Conservation (phyloP, 2,113 vertebrate species). For the Diphyllodes magnificus region DNA sequence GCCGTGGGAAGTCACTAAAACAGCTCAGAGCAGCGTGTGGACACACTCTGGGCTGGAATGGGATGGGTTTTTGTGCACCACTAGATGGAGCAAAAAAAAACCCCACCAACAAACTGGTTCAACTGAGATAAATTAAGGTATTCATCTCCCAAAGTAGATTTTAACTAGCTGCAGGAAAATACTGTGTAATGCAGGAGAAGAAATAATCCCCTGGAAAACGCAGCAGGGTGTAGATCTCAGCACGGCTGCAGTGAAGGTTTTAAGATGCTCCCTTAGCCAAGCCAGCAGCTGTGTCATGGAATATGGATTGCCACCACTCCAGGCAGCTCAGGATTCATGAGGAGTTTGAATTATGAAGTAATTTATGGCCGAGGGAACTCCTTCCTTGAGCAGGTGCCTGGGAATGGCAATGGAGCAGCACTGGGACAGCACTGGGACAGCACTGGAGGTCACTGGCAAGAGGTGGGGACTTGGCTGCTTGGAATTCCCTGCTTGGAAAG, state of each 20-base stretch:
- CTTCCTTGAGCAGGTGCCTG: not conserved
- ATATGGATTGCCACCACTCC: not conserved
- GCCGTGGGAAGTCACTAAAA: not conserved
- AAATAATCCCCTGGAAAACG: not conserved
- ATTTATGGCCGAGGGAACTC: not conserved
- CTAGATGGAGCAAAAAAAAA: constrained; percentile 18
- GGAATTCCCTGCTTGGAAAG: not conserved
- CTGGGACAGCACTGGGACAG: not conserved
- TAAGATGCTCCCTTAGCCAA: not conserved
- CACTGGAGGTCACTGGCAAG: not conserved
- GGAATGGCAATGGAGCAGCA: not conserved
- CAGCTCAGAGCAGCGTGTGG: not conserved
- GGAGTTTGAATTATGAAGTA: not conserved
- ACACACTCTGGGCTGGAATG: not conserved
- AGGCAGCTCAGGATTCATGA: not conserved
- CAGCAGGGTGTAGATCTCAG: not conserved
- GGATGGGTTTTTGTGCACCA: not conserved
- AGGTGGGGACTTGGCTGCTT: not conserved
- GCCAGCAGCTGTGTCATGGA: not conserved
- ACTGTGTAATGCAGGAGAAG: not conserved
- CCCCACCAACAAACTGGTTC: not conserved
- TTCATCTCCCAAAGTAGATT: not conserved
- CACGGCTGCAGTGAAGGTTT: not conserved
- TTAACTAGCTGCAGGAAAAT: not conserved
- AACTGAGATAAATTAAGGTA: not conserved